Base-by-base conservation (phyloP, 2,888 invertebrate species). In the Anagyrus pseudococci region DNA sequence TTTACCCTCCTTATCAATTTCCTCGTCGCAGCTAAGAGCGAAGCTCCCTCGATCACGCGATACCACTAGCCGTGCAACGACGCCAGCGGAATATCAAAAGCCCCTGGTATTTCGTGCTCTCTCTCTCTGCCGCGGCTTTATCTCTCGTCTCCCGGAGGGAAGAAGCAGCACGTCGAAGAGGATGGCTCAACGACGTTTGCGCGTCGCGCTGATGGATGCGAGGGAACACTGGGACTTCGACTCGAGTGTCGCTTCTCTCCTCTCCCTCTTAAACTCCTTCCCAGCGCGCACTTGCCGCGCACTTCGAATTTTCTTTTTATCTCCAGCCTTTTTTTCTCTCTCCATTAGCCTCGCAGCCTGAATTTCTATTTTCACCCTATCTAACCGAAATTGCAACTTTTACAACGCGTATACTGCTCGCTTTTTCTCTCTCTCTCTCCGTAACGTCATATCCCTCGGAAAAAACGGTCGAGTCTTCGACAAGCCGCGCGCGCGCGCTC, bases 71-170 rank as follows among this genome's bases (percentile, higher is more conserved):
- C 22, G 44, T 22, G 44, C 20, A 44, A 54, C 59, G 47, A 44
- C 33, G 43, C 17, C 6, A 19, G 23, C 55, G 43, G 61, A 56
- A 62, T 62, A 62, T 62, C 50, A 62, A 62, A 43, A 8, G 22
- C n/a, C 17, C 23, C n/a, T n/a, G 44, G 52, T 52, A 59, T 53
- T 56, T 46, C 15, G 15, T 46, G 20, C 20, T 22, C 44, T n/a
- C n/a, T n/a, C n/a, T n/a, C n/a, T n/a, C n/a, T n/a, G n/a, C n/a
- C n/a, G n/a, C n/a, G n/a, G n/a, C n/a, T n/a, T n/a, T n/a, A n/a
- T n/a, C n/a, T n/a, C n/a, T n/a, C 44, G 8, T 20, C 15, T 17
- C 44, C 20, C 7, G 44, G 44, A 46, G 22, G 8, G 44, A 22
- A 20, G 22, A 46, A 20, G 20, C n/a, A n/a, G n/a, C n/a, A n/a